A percentile compares a stretch with the other conserved stretches of the same genome.
phyloP scores from a whole-genome alignment of 2,113 vertebrate species.

The Indicator indicator region DNA sequence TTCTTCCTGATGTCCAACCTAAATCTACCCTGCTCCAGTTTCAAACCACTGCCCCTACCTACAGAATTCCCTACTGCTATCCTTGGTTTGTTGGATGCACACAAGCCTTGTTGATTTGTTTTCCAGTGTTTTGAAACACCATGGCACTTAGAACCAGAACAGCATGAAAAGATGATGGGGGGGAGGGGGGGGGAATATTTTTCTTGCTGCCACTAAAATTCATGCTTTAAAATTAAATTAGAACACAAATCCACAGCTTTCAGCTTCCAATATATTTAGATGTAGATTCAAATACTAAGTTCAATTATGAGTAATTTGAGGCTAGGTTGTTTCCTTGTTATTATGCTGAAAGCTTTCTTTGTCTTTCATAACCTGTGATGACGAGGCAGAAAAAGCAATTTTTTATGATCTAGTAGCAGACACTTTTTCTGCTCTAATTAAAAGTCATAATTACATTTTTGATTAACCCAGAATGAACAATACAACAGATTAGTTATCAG shows the following conservation, averaged over 20 bases:
- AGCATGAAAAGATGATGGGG: not conserved
- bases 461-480: slow-evolving; percentile 63
- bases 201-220: not conserved
- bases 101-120: not conserved
- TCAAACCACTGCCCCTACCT: not conserved
- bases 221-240: slow-evolving; percentile 39
- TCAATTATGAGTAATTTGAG: slow-evolving; percentile 56
- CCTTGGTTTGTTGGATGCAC: not conserved
- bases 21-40: too few species aligned
- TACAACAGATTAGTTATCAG: slow-evolving; percentile 63
- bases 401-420: slow-evolving; percentile 30
- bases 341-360: slow-evolving; percentile 37
- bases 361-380: slow-evolving; percentile 53
- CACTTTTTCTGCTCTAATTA: slow-evolving; percentile 64
- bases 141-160: not conserved
- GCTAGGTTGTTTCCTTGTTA: slow-evolving; percentile 26
- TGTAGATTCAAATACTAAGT: slow-evolving; percentile 46
- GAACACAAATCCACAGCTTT: slow-evolving; percentile 26
- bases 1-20: too few species aligned
- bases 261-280: slow-evolving; percentile 26
- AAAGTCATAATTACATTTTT: slow-evolving; percentile 67
- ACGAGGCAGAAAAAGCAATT: slow-evolving; percentile 30
- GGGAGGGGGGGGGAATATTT: not conserved
- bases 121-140: not conserved
- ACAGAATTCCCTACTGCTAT: not conserved